Evolutionary conservation across 2,888 invertebrate species (phyloP), one percentile per base, ranked within the genome.

Genomic region (Lysandra bellargus): DNA sequence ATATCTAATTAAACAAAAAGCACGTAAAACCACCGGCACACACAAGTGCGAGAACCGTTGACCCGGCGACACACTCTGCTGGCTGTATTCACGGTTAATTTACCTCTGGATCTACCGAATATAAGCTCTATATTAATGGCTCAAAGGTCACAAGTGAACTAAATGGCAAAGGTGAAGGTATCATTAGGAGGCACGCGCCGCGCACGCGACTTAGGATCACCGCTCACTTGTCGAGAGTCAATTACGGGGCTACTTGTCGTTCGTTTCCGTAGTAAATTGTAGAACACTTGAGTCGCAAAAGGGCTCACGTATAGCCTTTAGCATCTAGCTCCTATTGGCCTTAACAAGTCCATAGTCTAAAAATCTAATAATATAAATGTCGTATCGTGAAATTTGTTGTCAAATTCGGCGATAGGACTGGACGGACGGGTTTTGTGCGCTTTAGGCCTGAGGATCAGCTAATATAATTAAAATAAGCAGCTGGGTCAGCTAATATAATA

Each of bases 171-270:
- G 91, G 88, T 89, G 88, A 90, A 89, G 90, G 89, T 91, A 90
- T 93, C 93, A 94, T 93, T 91, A 92, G 89, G 85, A 83, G 89
- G 91, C 92, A 92, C 93, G 92, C 91, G 92, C 87, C 82, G 82
- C 89, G 85, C 93, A 92, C 92, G 92, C 92, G 92, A 86, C 90
- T 83, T 83, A 84, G 78, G 81, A 78, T 78, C 83, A 85, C 83
- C 84, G 84, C 84, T 80, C 82, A 83, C 82, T 82, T 77, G 74
- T 40, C 3, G 9, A 30, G 30, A 53, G 14, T 30, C 17, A 30
- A 76, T 44, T 37, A 69, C 14, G 4, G 33, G 30, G 30, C 57
- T 57, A 64, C 64, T 12, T 30, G 23, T 61, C 7, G n/a, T 12
- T 64, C 30, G 23, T 61, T 61, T 61, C 57, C 17, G 57, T 57